These are phyloP conservation scores for Tupaia chinensis DNA, from an alignment of 2,113 vertebrate genomes.

Conservation along the genomic window DNA sequence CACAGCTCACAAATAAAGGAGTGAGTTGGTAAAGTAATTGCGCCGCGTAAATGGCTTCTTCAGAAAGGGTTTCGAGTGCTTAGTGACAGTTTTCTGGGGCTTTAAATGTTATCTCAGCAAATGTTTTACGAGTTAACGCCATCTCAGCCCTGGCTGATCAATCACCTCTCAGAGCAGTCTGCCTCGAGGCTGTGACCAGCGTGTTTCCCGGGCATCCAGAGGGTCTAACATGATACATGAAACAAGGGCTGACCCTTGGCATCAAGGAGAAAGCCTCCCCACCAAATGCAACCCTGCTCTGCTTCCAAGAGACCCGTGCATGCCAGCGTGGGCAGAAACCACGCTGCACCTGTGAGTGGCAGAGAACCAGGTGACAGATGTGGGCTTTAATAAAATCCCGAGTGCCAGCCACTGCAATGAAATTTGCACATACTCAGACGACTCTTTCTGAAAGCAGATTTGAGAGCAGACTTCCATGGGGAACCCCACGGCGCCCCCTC, in stretches of 20 bases:
- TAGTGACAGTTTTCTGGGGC: neutral
- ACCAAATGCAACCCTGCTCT: neutral
- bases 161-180: neutral
- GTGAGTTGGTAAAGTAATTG: neutral
- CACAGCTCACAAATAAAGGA: neutral
- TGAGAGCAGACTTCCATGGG: neutral
- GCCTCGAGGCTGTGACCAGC: neutral
- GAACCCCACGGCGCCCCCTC: accelerated
- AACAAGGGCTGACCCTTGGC: neutral
- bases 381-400: neutral
- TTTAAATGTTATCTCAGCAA: constrained; percentile 20
- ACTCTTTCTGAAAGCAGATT: neutral
- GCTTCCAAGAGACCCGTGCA: neutral
- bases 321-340: neutral
- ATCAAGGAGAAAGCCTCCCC: neutral
- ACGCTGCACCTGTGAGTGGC: neutral
- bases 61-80: neutral
- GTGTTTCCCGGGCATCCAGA: neutral
- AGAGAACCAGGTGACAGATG: constrained; percentile 4
- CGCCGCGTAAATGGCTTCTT: neutral
- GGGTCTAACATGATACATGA: neutral
- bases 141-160: neutral
- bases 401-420: neutral
- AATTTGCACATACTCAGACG: neutral
- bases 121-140: neutral